Evolutionary conservation across 2,797 vertebrate genomes (phyloP), one percentile per base, ranked within the genome.

Genomic region (Pachyuromys duprasi): DNA sequence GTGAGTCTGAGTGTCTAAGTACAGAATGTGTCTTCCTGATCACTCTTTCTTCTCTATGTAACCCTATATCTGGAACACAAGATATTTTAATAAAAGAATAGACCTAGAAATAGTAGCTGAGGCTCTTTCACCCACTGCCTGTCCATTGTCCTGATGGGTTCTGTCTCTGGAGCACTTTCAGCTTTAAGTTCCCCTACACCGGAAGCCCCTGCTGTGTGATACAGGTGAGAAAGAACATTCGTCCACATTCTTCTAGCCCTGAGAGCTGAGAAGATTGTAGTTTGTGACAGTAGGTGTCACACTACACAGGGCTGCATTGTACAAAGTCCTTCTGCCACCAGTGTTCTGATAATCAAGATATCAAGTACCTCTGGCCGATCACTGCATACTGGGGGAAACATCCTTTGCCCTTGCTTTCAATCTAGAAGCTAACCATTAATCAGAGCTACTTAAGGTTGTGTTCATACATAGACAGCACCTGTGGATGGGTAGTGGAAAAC

Each of bases 221-320:
- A 8, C 45, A 49, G 45, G 45, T 49, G 45, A 49, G 7, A 49
- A 49, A 49, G 45, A 49, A 18, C 84, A 26, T 83, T 86, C 90
- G 33, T 87, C 53, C 28, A 15, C 28, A 70, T 91, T 75, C 31
- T 65, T 53, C 86, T 8, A 1, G 55, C 53, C 89, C 89, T 67
- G 1, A 76, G 89, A 91, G n/a, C 62, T 7, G 36, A 95, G 89
- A 87, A 69, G 74, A 45, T 72, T 62, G 57, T 91, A n/a, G 49
- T n/a, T 96, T n/a, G 26, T 62, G 82, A 86, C 79, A 90, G 63
- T 20, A 6, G 83, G 67, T 92, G 83, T 83, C 80, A 26, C 7
- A 42, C 49, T 14, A 5, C 63, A 5, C 1, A 0, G 63, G 83
- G 55, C 8, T 81, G 81, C 53, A 36, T 20, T 82, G 5, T 28